Evolutionary conservation across 92 coral and sea anemone species (phyloP), one percentile per base, ranked within the genome.

Genomic region (Palythoa grandiflora): DNA sequence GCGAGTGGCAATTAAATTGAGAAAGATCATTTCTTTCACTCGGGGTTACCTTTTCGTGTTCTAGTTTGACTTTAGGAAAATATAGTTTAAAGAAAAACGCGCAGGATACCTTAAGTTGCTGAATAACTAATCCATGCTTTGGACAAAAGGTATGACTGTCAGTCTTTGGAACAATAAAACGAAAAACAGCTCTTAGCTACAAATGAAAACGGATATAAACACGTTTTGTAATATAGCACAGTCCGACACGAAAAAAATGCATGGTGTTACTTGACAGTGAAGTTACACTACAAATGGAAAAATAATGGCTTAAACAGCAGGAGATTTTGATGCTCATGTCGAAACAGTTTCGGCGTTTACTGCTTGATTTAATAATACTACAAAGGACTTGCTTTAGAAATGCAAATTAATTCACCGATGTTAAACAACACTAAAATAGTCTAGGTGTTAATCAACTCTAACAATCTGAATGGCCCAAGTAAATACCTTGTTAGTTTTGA

Each of bases 381-480:
- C 76, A 81, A 65, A 81, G 73, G 53, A 35, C 36, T 39, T 9
- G 75, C 57, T 68, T 68, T 68, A 81, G 86, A 81, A 44, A 81
- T 81, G 86, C 86, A 81, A 81, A 81, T 81, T 81, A 65, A 39
- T 81, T 20, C 74, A 81, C 59, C 47, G 19, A 81, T 65, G 13
- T 68, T 81, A 55, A 81, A 81, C 74, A 81, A 44, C 20, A 63
- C 61, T 48, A 47, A 81, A 63, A 52, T 39, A 11, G 74, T 63
- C 75, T 19, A 39, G 75, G 75, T 81, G 76, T 81, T 81, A 81
- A 81, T 81, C 75, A 81, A 81, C 86, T 81, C 53, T 28, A 19
- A 19, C 35, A 75, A 20, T 17, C 44, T 81, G 76, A 81, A 81
- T 81, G 86, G 75, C 5, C 17, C 7, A 66, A 63, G 39, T 47